Evolutionary conservation across 2,113 vertebrate species (phyloP).

Genomic region (Petrocephalus microphthalmus): DNA sequence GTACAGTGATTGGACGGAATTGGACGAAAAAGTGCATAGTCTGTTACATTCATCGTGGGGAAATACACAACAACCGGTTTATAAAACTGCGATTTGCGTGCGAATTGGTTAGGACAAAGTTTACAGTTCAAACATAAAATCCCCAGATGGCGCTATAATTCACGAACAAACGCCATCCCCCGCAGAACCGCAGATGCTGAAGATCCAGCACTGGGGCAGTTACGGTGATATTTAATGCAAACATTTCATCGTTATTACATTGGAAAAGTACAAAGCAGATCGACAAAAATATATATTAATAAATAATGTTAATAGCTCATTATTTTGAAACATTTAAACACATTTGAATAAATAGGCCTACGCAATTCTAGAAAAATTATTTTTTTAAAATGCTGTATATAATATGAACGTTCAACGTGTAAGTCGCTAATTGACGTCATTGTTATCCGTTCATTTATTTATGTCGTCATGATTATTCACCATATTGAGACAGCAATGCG

Average conservation of each 20-base stretch:
- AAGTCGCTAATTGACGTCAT: background rate
- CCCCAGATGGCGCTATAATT: background rate
- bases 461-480: background rate
- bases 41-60: background rate
- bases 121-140: background rate
- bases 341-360: background rate
- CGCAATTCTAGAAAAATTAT: background rate
- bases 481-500: background rate
- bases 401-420: background rate
- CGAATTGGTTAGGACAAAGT: background rate
- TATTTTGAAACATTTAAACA: background rate
- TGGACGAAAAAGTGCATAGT: background rate
- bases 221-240: background rate
- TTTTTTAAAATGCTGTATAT: background rate
- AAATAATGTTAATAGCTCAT: background rate
- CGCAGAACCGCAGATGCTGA: background rate
- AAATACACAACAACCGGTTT: background rate
- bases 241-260: background rate
- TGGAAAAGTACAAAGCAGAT: background rate
- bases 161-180: background rate
- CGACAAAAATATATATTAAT: too few species aligned
- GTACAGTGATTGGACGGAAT: background rate
- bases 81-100: background rate
- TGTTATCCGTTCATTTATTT: background rate
- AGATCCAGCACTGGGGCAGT: background rate